A percentile compares a stretch with the other conserved stretches of the same genome.
phyloP scores from a whole-genome alignment of 2,888 invertebrate genomes.

The Dolichopus griseipennis region DNA sequence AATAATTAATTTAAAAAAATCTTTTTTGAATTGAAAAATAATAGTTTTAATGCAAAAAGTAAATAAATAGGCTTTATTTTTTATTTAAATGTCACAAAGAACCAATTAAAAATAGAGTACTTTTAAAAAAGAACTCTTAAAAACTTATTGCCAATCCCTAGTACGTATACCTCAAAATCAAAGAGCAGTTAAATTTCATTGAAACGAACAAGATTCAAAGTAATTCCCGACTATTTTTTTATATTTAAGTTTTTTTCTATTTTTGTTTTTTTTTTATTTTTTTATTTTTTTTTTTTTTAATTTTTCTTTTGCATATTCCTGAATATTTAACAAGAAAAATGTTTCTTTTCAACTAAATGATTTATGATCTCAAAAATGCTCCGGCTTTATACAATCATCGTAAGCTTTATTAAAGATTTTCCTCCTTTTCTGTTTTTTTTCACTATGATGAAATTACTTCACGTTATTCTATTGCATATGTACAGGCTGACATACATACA shows the following conservation, averaged over 20 bases:
- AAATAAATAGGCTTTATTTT: too few species aligned
- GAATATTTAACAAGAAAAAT: not conserved
- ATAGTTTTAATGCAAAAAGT: too few species aligned
- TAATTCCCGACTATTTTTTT: not conserved
- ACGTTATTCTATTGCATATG: not conserved
- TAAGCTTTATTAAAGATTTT: conserved; percentile 6
- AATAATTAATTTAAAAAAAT: too few species aligned
- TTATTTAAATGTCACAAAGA: too few species aligned
- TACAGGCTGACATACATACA: not conserved
- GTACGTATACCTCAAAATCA: too few species aligned
- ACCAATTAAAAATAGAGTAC: too few species aligned
- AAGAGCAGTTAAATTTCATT: too few species aligned
- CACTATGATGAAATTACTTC: not conserved
- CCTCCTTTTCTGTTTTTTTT: not conserved
- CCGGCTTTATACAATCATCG: not conserved
- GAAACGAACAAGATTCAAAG: not conserved
- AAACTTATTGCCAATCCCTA: too few species aligned
- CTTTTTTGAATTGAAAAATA: too few species aligned
- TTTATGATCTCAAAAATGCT: not conserved
- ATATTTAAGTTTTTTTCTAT: not conserved
- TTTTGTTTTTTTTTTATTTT: not conserved
- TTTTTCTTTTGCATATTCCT: not conserved
- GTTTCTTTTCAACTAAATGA: conserved; percentile 4
- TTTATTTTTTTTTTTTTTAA: not conserved
- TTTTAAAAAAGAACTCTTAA: too few species aligned